Percentiles rank a stretch among this genome's conserved stretches.
These are phyloP conservation scores for Semaprochilodus insignis DNA, from an alignment of 2,797 vertebrate genomes.

Conservation along the genomic window DNA sequence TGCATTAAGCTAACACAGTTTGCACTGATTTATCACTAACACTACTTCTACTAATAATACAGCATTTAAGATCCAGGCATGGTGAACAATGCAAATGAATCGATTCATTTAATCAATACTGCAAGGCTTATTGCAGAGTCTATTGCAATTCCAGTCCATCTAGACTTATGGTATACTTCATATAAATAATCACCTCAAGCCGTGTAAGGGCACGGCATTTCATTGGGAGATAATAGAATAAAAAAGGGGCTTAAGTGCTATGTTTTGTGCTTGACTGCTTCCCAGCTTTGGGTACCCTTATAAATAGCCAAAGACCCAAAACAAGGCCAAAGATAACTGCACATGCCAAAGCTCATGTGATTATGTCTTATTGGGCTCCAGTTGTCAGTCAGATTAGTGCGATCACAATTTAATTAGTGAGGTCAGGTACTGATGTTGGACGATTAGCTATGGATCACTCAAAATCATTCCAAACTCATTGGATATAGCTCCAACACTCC, in stretches of 20 bases:
- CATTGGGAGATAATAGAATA: not conserved
- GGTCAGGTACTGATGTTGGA: too few relatives aligned
- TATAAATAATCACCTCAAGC: not conserved
- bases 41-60: slow-evolving; percentile 38
- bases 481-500: too few relatives aligned
- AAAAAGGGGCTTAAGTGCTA: not conserved
- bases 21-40: slow-evolving; percentile 43
- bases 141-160: not conserved
- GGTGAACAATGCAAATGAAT: slow-evolving; percentile 34
- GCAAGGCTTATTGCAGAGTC: not conserved
- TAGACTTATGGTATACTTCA: not conserved
- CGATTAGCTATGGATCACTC: too few relatives aligned
- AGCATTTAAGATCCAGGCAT: slow-evolving; percentile 15
- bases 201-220: not conserved
- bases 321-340: not conserved
- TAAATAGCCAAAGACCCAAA: not conserved
- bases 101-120: slow-evolving; percentile 24
- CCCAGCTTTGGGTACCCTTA: not conserved
- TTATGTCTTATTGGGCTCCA: not conserved
- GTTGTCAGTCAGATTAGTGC: not conserved
- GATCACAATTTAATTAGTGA: too few relatives aligned
- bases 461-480: too few relatives aligned
- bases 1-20: slow-evolving; percentile 28
- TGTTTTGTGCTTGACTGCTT: not conserved
- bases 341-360: not conserved